Percentiles rank a stretch among this genome's conserved stretches.
Evolutionary conservation across 2,113 vertebrate species (phyloP).

Genomic region (Syngnathoides biaculeatus): DNA sequence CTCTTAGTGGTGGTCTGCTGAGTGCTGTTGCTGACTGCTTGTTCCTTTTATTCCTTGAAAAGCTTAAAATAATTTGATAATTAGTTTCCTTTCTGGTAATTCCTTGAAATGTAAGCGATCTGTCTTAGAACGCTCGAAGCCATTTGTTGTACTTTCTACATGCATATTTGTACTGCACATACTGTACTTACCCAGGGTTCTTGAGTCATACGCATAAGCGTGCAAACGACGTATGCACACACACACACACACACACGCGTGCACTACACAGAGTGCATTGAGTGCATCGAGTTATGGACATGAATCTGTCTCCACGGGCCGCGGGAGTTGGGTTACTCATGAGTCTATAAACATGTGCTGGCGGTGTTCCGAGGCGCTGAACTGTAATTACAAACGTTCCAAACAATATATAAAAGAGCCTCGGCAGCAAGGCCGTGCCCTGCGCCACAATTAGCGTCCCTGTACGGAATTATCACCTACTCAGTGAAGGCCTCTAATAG

Average conservation of each 20-base stretch:
- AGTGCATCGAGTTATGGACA: slow-evolving; percentile 55
- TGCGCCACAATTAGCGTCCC: slow-evolving; percentile 58
- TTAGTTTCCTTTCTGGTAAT: neutral
- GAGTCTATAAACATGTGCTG: slow-evolving; percentile 66
- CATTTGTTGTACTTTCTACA: neutral
- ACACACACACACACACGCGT: slow-evolving; percentile 7
- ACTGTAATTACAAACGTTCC: slow-evolving; percentile 67
- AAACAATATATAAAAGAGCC: slow-evolving; percentile 64
- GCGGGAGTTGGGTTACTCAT: slow-evolving; percentile 68
- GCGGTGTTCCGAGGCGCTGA: slow-evolving; percentile 51
- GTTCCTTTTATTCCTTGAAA: neutral
- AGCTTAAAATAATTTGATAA: neutral
- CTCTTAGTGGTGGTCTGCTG: neutral
- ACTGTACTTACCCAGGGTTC: slow-evolving; percentile 18
- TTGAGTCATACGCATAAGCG: slow-evolving; percentile 57
- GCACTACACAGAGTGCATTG: slow-evolving; percentile 47
- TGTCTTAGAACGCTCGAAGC: slow-evolving; percentile 8
- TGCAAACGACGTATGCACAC: slow-evolving; percentile 33
- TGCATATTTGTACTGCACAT: slow-evolving; percentile 22
- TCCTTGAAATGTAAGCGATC: neutral
- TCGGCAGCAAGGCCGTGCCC: slow-evolving; percentile 41
- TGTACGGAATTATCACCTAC: slow-evolving; percentile 59
- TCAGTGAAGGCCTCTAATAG: slow-evolving; percentile 49
- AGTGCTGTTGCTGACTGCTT: neutral
- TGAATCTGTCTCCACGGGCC: slow-evolving; percentile 58